Base-by-base conservation (phyloP, 2,888 invertebrate genomes). In the Dioctria rufipes region DNA sequence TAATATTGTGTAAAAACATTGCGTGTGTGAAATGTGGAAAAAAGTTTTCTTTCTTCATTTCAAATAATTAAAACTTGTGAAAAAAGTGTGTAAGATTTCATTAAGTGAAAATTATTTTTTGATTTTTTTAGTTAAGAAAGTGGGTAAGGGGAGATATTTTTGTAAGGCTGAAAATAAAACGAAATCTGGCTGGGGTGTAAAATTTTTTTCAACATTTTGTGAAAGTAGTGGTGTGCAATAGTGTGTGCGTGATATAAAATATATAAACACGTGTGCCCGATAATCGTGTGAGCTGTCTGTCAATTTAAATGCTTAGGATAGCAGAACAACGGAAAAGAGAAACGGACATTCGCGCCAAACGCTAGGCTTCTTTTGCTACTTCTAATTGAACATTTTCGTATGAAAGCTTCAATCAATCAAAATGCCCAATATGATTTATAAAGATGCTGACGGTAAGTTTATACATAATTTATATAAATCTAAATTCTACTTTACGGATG, bases 371-470 rank as follows among this genome's bases (percentile, higher is more conserved):
- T 54, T 11, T 54, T 8, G 54, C 11, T 8, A 11, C 25, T 25
- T 25, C 25, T 25, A 25, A 25, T 25, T 11, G 6, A 46, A 11
- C 8, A 54, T 54, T 54, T 54, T 54, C 11, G n/a, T 4, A 4
- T 54, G 11, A 54, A 54, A 54, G 25, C 2, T 25, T 25, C n/a
- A 11, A 5, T 37, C 39, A 9, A 51, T 43, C 46, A 61, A 37
- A 63, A 77, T 77, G 77, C 39, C 61, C 4, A 46, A 49, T 49
- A 77, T 63, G 43, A 42, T 51, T 5, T 63, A 51, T 37, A 77
- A 77, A 51, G 77, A 77, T 63, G 61, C 77, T 46, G 77, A 77
- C 39, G 77, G 77, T 77, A 63, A 77, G 77, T 63, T 5, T 9
- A 6, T 46, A 9, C 49, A 46, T 9, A 1, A 6, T 9, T 9